Percentiles rank a stretch among this genome's conserved stretches.
Conservation (phyloP, 2,888 invertebrate genomes). For the Scaeva pyrastri region DNA sequence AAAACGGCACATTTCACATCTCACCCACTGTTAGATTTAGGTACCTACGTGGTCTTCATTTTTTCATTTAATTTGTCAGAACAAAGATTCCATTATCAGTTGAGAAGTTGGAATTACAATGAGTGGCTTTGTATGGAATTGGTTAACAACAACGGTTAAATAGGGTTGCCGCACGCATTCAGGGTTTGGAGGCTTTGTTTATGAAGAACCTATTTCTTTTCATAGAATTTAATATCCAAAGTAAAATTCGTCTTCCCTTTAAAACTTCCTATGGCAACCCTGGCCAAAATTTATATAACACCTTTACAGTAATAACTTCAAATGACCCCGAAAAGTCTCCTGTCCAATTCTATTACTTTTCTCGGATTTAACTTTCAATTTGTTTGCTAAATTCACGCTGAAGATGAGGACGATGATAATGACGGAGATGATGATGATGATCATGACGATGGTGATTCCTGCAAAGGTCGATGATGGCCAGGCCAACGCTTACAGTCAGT, state of each 20-base stretch:
- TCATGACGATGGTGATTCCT: slow-evolving; percentile 16
- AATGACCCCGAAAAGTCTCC: slow-evolving; percentile 51
- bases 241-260: background rate
- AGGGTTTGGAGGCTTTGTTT: background rate
- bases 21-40: slow-evolving; percentile 58
- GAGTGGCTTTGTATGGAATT: slow-evolving; percentile 17
- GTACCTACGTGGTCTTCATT: background rate
- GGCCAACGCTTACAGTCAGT: slow-evolving; percentile 5
- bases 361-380: slow-evolving; percentile 82
- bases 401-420: slow-evolving; percentile 4
- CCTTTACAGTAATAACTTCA: slow-evolving; percentile 30
- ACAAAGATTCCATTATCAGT: slow-evolving; percentile 71
- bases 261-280: slow-evolving; percentile 3
- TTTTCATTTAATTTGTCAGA: slow-evolving; percentile 40
- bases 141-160: background rate
- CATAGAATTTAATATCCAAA: no score
- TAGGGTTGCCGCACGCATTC: background rate
- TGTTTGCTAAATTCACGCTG: slow-evolving; percentile 71
- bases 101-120: slow-evolving; percentile 40
- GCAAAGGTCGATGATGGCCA: slow-evolving; percentile 22
- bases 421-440: background rate
- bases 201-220: no score
- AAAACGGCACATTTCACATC: slow-evolving; percentile 73
- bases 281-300: slow-evolving; percentile 14
- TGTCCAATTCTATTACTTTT: slow-evolving; percentile 77